These are phyloP conservation scores for Micromys minutus DNA, from an alignment of 2,113 vertebrate species.

Conservation along the genomic window DNA sequence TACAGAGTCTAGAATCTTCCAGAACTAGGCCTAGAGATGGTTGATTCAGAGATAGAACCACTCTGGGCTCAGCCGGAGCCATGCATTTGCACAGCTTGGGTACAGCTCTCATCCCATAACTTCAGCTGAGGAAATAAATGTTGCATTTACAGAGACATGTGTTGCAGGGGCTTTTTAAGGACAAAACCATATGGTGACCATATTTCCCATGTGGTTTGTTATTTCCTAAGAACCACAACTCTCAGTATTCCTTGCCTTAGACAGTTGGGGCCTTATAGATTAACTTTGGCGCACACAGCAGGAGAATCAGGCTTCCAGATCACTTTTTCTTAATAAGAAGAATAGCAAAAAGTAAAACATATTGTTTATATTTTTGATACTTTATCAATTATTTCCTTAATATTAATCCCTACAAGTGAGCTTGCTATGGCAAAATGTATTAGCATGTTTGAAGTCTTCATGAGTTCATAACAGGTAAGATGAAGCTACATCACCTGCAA, in stretches of 20 bases:
- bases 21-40: no score
- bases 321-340: not conserved
- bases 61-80: no score
- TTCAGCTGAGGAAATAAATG: no score
- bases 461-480: not conserved
- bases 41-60: no score
- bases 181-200: not conserved
- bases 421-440: not conserved
- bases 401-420: not conserved
- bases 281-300: not conserved
- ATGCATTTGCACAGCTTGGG: no score
- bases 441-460: not conserved
- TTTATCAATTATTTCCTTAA: conserved; percentile 2
- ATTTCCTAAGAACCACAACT: not conserved
- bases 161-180: not conserved
- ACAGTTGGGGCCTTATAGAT: not conserved
- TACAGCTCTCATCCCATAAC: no score
- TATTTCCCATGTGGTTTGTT: not conserved
- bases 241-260: not conserved
- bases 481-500: not conserved
- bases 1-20: no score
- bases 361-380: not conserved
- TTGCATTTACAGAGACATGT: not conserved
- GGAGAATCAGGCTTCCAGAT: not conserved
- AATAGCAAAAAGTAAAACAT: not conserved